Evolutionary conservation across 2,797 vertebrate species (phyloP).

Genomic region (Selene dorsalis): DNA sequence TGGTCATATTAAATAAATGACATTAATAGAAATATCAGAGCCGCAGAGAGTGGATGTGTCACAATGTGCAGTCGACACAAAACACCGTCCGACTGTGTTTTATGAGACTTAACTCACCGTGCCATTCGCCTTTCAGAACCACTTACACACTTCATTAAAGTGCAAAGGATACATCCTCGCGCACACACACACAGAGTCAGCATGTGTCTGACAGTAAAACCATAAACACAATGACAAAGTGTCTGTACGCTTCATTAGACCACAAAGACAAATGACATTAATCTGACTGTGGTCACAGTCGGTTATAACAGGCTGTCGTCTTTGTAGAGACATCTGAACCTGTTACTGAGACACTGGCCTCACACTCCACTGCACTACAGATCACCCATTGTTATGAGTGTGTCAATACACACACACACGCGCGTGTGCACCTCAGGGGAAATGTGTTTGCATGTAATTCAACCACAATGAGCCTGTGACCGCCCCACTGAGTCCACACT

Average conservation of each 20-base stretch:
- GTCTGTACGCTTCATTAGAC: conserved; percentile 30
- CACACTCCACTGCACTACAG: background rate
- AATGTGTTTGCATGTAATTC: conserved; percentile 13
- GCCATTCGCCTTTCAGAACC: conserved; percentile 7
- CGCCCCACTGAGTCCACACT: conserved; percentile 13
- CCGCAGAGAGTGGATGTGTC: background rate
- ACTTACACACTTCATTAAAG: conserved; percentile 22
- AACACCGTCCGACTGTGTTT: no score
- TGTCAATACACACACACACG: background rate
- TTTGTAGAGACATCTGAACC: conserved; percentile 28
- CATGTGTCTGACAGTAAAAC: conserved; percentile 16
- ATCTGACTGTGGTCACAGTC: background rate
- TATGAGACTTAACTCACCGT: no score
- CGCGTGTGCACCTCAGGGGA: background rate
- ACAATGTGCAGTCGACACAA: no score
- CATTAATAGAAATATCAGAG: background rate
- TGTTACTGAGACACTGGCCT: background rate
- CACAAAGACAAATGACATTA: conserved; percentile 23
- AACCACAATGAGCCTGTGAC: conserved; percentile 22
- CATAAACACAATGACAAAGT: background rate
- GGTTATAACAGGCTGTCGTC: background rate
- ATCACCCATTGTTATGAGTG: background rate
- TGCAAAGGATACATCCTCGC: background rate
- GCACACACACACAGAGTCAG: conserved; percentile 22
- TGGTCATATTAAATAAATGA: background rate